Evolutionary conservation across 2,113 vertebrate genomes (phyloP), one percentile per base, ranked within the genome.

Genomic region (Gymnocephalus cernua): DNA sequence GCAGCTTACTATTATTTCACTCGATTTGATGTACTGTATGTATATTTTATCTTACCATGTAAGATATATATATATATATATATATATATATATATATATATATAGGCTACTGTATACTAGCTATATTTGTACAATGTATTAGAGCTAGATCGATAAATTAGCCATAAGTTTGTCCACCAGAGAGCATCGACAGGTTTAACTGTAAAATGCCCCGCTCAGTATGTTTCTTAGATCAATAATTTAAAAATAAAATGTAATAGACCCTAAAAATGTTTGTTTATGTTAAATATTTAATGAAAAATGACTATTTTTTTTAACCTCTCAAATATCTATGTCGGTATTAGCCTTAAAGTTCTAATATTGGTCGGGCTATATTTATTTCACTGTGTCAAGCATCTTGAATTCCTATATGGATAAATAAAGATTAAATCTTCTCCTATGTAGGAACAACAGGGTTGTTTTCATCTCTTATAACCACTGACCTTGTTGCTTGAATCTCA

Each of bases 401-500:
- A 1, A 10, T 23, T 19, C 51, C 54, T 25, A 35, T 23, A n/a
- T 27, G 7, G 62, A 21, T 56, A 15, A 51, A 41, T 57, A 32
- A 21, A 70, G 32, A 47, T 23, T 23, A 51, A 51, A 74, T 72
- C 25, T 54, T 32, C 8, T 47, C 7, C 47, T 8, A 2, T 23
- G 2, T 48, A 47, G 19, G 5, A 63, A 25, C 27, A 56, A 44
- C 65, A 58, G 38, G 8, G 14, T 25, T 66, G 74, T 74, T 63
- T 66, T 66, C 56, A 68, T 63, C 35, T 67, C 35, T 29, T 32
- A 13, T 25, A 66, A 73, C 59, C 80, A 64, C 58, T 78, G 80
- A 87, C 77, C 83, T 90, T 86, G 83, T 87, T 69, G 79, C 82
- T 84, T 76, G 48, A 77, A 63, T 82, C 78, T 56, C 78, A 86